These are phyloP conservation scores for Hydrocynus forskahlii DNA, from an alignment of 2,797 vertebrate species.

Conservation along the genomic window DNA sequence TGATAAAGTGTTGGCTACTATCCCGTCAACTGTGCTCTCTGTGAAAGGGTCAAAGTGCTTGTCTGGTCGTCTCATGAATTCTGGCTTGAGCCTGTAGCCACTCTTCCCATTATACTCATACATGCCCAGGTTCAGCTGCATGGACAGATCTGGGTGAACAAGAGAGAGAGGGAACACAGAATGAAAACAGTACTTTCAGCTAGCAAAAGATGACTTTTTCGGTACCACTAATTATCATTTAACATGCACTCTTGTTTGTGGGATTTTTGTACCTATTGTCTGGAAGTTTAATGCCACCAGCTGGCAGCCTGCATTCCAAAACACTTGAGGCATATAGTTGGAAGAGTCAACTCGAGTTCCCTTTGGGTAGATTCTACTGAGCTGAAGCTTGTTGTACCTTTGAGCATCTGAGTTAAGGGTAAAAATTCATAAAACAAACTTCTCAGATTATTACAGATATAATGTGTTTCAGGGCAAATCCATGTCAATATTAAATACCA, in stretches of 20 bases:
- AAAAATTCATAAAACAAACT: slow-evolving; percentile 18
- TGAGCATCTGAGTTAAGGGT: slow-evolving; percentile 74
- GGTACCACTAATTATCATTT: too few species aligned
- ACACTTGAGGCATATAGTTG: slow-evolving; percentile 91
- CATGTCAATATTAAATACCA: neutral
- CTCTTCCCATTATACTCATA: slow-evolving; percentile 90
- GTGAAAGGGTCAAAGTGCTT: slow-evolving; percentile 90
- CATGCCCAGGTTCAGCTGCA: slow-evolving; percentile 91
- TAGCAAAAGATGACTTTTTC: neutral
- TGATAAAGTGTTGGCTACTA: slow-evolving; percentile 79
- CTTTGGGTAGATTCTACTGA: slow-evolving; percentile 89
- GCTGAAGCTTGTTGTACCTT: slow-evolving; percentile 91
- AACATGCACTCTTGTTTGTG: too few species aligned
- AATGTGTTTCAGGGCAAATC: neutral
- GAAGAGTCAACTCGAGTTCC: slow-evolving; percentile 90
- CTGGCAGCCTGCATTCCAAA: slow-evolving; percentile 91
- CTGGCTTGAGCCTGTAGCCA: slow-evolving; percentile 88
- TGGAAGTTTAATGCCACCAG: slow-evolving; percentile 92
- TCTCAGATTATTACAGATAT: neutral
- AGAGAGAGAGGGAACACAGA: slow-evolving; percentile 10
- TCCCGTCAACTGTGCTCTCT: slow-evolving; percentile 88
- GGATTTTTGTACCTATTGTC: slow-evolving; percentile 78
- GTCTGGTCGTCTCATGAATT: slow-evolving; percentile 90
- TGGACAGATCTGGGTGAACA: slow-evolving; percentile 81
- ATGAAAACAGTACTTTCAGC: neutral